phyloP scores from a whole-genome alignment of 2,888 invertebrate species.

The Acleris laterana region DNA sequence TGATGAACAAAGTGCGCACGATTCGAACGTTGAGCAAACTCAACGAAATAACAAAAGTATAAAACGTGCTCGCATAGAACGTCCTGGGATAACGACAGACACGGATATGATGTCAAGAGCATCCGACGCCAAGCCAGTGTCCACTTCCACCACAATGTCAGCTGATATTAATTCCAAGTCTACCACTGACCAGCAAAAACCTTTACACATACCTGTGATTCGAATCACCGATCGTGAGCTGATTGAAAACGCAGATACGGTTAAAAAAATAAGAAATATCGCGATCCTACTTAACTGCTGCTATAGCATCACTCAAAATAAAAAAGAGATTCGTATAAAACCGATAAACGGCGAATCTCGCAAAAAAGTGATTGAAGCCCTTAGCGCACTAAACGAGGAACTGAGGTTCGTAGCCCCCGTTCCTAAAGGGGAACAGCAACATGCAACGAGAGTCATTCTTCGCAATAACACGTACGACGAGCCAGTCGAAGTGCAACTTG shows the following conservation, averaged over 20 bases:
- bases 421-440: constrained; percentile 15
- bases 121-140: not conserved
- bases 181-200: not conserved
- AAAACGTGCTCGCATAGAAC: constrained; percentile 3
- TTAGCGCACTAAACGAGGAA: constrained; percentile 3
- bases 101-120: not conserved
- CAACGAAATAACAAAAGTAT: not conserved
- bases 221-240: constrained; percentile 9
- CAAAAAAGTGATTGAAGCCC: constrained; percentile 14
- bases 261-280: constrained; percentile 14
- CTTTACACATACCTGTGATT: constrained; percentile 5
- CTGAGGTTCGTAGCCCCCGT: constrained; percentile 17
- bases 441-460: constrained; percentile 13
- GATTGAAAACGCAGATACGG: constrained; percentile 8
- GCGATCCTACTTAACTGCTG: not conserved
- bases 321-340: constrained; percentile 4
- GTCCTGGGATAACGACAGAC: not conserved
- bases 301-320: no score
- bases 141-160: not conserved
- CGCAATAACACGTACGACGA: constrained; percentile 18
- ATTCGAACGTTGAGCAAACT: not conserved
- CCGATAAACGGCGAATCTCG: constrained; percentile 7
- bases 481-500: constrained; percentile 4
- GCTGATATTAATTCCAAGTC: not conserved
- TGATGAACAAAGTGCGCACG: not conserved